These are phyloP conservation scores for Ellobius talpinus DNA, from an alignment of 2,113 vertebrate genomes.

Conservation along the genomic window DNA sequence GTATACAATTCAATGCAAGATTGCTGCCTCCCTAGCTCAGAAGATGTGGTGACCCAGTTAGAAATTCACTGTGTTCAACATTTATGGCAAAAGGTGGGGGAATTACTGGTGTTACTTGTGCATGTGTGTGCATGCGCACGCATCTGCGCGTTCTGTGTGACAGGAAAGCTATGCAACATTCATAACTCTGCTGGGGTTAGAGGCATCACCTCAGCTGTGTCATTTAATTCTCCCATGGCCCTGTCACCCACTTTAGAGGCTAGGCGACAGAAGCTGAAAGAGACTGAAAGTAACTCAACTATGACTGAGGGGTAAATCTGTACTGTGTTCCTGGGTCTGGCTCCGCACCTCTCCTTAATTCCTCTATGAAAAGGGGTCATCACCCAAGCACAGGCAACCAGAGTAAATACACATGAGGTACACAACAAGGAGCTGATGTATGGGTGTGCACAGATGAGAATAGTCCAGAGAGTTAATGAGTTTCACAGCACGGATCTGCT, in stretches of 20 bases:
- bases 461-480: not conserved
- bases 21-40: not conserved
- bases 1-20: not conserved
- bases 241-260: not conserved
- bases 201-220: not conserved
- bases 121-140: rapidly evolving
- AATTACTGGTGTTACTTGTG: not conserved
- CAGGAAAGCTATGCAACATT: not conserved
- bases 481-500: too few species aligned
- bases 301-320: not conserved
- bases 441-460: not conserved
- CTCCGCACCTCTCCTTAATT: not conserved
- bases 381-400: not conserved
- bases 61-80: not conserved
- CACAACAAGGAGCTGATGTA: not conserved
- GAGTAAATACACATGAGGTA: not conserved
- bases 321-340: not conserved
- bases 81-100: not conserved
- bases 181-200: not conserved
- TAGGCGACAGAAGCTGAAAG: not conserved
- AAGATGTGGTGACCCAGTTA: not conserved
- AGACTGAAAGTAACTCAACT: not conserved
- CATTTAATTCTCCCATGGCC: not conserved
- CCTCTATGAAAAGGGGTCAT: not conserved
- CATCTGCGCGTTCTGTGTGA: not conserved